phyloP scores from a whole-genome alignment of 2,113 vertebrate genomes.

The Tachycineta bicolor region DNA sequence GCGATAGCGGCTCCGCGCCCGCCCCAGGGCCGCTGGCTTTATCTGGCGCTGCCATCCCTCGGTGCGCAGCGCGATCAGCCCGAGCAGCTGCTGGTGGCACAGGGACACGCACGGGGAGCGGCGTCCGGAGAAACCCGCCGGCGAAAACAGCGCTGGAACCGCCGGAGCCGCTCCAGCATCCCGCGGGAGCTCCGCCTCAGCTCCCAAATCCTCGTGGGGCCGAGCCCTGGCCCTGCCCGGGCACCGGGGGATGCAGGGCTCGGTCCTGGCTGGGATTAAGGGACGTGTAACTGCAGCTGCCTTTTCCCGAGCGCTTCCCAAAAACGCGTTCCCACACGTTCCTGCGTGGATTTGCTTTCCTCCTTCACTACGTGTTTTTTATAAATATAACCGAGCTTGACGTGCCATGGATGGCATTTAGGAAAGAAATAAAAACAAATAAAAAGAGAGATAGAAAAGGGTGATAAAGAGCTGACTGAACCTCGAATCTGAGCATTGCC shows the following conservation, averaged over 20 bases:
- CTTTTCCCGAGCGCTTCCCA: neutral
- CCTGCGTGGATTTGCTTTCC: neutral
- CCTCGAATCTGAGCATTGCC: neutral
- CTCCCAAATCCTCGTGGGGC: neutral
- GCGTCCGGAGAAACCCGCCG: neutral
- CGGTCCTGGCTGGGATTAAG: fast-evolving
- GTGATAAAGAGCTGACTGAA: neutral
- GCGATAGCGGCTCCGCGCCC: neutral
- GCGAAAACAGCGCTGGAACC: neutral
- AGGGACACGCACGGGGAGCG: fast-evolving
- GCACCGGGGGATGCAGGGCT: neutral
- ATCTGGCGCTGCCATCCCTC: neutral
- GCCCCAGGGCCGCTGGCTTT: fast-evolving
- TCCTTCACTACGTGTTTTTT: neutral
- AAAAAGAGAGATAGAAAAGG: too few relatives aligned
- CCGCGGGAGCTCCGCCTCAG: fast-evolving
- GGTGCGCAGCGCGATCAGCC: fast-evolving
- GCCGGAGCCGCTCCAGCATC: neutral
- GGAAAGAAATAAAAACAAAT: neutral
- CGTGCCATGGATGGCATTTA: neutral
- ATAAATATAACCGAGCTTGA: neutral
- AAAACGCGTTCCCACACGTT: neutral
- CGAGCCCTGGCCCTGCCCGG: fast-evolving
- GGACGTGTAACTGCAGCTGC: neutral
- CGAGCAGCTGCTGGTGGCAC: fast-evolving